Evolutionary conservation across 2,113 vertebrate genomes (phyloP).

Genomic region (Petromus typicus): DNA sequence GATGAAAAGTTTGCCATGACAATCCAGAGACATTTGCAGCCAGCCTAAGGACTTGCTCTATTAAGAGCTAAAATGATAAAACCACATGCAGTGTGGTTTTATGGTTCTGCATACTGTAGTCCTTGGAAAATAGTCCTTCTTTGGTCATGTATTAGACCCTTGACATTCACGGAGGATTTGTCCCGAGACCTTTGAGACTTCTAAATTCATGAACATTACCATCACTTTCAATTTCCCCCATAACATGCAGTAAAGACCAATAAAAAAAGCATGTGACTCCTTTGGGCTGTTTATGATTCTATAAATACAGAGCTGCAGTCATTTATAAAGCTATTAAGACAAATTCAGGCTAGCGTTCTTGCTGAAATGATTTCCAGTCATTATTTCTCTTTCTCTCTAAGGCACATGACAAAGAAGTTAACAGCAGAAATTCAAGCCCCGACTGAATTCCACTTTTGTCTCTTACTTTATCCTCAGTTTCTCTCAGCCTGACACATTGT

Average conservation of each 20-base stretch:
- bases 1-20: background rate
- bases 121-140: background rate
- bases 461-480: background rate
- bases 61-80: background rate
- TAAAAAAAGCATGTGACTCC: rapidly evolving
- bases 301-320: background rate
- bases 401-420: background rate
- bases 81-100: background rate
- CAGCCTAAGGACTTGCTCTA: background rate
- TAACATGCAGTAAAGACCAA: background rate
- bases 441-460: background rate
- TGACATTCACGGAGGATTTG: background rate
- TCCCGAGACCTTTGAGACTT: background rate
- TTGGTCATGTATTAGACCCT: rapidly evolving
- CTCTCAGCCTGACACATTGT: rapidly evolving
- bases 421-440: background rate
- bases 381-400: background rate
- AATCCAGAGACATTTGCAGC: background rate
- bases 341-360: background rate
- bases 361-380: background rate
- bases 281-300: background rate
- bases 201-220: background rate
- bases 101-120: rapidly evolving
- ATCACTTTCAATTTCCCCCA: rapidly evolving
- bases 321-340: background rate